These are phyloP conservation scores for Falco rusticolus DNA, from an alignment of 2,797 vertebrate species.

Conservation along the genomic window DNA sequence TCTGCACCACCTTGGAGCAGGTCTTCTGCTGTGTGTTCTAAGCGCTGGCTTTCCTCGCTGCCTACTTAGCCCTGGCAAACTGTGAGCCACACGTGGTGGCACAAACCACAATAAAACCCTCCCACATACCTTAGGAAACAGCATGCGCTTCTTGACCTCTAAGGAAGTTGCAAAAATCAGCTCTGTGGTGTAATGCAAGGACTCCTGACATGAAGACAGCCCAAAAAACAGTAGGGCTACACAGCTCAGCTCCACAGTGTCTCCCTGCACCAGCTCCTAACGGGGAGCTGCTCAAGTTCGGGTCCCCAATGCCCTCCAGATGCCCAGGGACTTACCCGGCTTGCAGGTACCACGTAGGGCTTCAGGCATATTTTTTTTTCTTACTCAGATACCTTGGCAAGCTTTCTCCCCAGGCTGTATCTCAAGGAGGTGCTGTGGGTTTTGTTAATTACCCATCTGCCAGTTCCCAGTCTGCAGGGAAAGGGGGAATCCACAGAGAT, in stretches of 20 bases:
- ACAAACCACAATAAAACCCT: not conserved
- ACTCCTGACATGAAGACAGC: not conserved
- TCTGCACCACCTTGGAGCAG: fast-evolving
- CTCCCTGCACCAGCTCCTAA: not conserved
- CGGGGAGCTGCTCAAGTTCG: not conserved
- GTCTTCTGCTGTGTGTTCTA: not conserved
- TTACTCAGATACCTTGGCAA: not conserved
- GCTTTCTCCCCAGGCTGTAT: not conserved
- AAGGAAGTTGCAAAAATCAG: not conserved
- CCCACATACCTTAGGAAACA: not conserved
- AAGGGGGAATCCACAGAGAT: not conserved
- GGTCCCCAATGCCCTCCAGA: fast-evolving
- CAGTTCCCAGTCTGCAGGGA: not conserved
- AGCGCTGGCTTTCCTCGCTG: not conserved
- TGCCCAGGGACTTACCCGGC: not conserved
- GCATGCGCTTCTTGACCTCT: not conserved
- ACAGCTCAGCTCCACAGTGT: not conserved
- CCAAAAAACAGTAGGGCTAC: not conserved
- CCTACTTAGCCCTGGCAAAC: not conserved
- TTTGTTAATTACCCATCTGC: not conserved
- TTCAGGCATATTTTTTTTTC: not conserved
- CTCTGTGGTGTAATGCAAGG: fast-evolving
- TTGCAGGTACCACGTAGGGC: fast-evolving
- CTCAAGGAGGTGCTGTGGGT: not conserved
- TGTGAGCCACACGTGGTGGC: not conserved